Conservation (phyloP, 1,140 invertebrate species). For the Vanessa atalanta region DNA sequence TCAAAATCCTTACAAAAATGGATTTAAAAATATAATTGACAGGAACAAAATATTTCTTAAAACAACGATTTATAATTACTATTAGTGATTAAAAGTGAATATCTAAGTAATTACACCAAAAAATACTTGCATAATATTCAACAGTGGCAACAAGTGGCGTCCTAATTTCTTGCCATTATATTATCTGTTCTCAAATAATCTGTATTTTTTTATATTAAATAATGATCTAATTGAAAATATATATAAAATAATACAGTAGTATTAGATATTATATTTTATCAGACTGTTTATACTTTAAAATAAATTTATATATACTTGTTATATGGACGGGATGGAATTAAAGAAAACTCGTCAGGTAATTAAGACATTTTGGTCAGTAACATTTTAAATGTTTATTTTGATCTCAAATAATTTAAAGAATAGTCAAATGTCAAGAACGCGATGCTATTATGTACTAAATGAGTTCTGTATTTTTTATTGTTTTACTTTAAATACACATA, state of each 20-base stretch:
- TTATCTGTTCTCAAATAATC: not conserved
- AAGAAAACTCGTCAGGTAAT: not conserved
- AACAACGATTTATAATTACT: no score
- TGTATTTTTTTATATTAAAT: not conserved
- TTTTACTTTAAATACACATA: no score
- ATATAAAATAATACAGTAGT: not conserved
- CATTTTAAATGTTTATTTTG: conserved; percentile 9
- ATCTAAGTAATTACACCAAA: no score
- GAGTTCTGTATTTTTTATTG: not conserved
- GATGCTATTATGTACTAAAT: not conserved
- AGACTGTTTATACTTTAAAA: conserved; percentile 3
- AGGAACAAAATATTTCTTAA: no score
- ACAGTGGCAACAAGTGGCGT: not conserved
- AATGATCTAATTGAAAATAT: conserved; percentile 6
- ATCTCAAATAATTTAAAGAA: conserved; percentile 16
- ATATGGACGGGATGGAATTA: not conserved
- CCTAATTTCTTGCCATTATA: conserved; percentile 3
- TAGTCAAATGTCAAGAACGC: conserved; percentile 2
- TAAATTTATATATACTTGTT: conserved; percentile 3
- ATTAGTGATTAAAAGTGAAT: no score
- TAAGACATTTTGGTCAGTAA: conserved; percentile 14
- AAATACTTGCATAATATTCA: conserved; percentile 4
- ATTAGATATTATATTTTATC: not conserved
- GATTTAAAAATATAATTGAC: no score
- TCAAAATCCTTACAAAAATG: no score